Percentiles rank a stretch among this genome's conserved stretches.
These are phyloP conservation scores for Coluber constrictor DNA, from an alignment of 2,797 vertebrate genomes.

Conservation along the genomic window DNA sequence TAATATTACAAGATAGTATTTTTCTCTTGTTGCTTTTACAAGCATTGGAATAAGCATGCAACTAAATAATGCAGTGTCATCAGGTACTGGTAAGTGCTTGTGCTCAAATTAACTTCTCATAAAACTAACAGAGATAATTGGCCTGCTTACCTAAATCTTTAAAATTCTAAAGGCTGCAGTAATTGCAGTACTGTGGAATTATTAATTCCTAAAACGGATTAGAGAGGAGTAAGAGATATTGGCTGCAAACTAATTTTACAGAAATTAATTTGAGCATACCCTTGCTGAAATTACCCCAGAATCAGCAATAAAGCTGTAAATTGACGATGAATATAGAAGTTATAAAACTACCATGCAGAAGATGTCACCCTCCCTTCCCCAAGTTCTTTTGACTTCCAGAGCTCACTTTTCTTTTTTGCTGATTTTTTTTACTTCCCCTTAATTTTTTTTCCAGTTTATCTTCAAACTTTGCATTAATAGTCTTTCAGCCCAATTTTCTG, in stretches of 20 bases:
- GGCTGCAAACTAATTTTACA: background rate
- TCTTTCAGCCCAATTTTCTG: background rate
- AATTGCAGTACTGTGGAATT: background rate
- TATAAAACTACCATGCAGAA: background rate
- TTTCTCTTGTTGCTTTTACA: conserved; percentile 22
- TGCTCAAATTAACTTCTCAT: conserved; percentile 14
- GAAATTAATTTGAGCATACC: background rate
- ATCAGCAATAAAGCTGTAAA: background rate
- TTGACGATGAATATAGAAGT: background rate
- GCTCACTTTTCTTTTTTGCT: background rate
- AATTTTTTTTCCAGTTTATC: background rate
- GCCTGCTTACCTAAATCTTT: background rate
- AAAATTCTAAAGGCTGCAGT: background rate
- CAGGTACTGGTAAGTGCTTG: conserved; percentile 14
- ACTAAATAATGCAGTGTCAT: conserved; percentile 16
- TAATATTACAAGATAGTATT: background rate
- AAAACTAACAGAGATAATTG: background rate
- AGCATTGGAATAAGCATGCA: conserved; percentile 8
- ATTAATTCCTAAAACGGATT: background rate
- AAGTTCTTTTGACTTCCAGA: background rate
- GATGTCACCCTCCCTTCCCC: background rate
- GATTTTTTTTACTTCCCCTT: background rate
- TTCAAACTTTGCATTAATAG: background rate
- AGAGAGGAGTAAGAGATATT: background rate
- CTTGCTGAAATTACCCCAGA: background rate